Evolutionary conservation across 2,888 invertebrate genomes (phyloP).

Genomic region (Ophion slaviceki): DNA sequence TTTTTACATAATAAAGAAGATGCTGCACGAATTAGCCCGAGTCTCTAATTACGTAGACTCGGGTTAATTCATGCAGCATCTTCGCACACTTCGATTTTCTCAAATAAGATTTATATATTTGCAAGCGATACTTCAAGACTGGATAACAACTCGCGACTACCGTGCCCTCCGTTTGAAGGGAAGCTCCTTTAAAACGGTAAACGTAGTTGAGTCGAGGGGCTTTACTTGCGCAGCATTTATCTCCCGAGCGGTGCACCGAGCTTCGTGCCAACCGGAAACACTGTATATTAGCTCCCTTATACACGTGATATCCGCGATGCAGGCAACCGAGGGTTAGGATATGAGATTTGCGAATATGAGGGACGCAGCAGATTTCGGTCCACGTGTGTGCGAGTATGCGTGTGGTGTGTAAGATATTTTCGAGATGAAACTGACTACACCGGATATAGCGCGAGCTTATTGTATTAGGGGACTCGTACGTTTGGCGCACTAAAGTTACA

Average conservation of each 20-base stretch:
- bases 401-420: background rate
- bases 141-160: background rate
- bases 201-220: background rate
- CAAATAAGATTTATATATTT: no score
- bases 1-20: no score
- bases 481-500: background rate
- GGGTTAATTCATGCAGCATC: no score
- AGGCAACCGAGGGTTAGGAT: background rate
- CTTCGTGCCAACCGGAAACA: slow-evolving; percentile 22
- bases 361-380: background rate
- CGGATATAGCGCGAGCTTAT: background rate
- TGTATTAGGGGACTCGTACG: background rate
- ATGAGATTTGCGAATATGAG: background rate
- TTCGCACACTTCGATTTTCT: no score
- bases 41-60: no score
- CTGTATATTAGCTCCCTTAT: slow-evolving; percentile 19
- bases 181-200: background rate
- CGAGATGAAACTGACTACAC: background rate
- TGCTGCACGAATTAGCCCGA: no score
- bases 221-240: slow-evolving; percentile 17
- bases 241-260: slow-evolving; percentile 16
- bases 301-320: background rate
- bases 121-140: no score
- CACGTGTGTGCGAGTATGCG: no score
- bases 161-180: background rate